Conservation (phyloP, 2,888 invertebrate species). For the Drosophila niveifrons region DNA sequence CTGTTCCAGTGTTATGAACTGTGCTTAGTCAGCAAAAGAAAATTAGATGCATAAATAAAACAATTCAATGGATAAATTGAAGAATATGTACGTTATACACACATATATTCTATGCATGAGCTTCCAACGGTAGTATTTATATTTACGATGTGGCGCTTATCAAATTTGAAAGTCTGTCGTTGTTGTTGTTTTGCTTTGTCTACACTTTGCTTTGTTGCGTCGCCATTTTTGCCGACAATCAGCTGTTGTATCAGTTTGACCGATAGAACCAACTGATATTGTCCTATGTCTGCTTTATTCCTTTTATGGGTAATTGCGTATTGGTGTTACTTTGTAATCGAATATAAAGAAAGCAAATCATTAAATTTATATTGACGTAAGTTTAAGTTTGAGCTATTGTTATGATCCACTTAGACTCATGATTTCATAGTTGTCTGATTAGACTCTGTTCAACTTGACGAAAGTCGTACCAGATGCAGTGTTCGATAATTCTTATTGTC, state of each 20-base stretch:
- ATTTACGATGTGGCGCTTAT: slow-evolving; percentile 33
- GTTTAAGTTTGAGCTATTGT: neutral
- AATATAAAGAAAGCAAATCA: neutral
- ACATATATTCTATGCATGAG: slow-evolving; percentile 1
- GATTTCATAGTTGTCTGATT: neutral
- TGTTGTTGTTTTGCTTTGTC: slow-evolving; percentile 35
- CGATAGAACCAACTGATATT: slow-evolving; percentile 41
- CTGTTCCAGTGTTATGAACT: slow-evolving; percentile 51
- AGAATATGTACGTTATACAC: slow-evolving; percentile 22
- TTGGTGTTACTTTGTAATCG: neutral
- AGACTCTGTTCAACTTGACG: neutral
- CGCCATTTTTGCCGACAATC: slow-evolving; percentile 56
- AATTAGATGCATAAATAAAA: slow-evolving; percentile 51
- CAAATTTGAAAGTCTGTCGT: slow-evolving; percentile 32
- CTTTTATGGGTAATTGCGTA: slow-evolving; percentile 39
- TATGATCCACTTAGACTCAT: neutral
- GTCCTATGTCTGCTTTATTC: neutral
- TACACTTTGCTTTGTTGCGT: slow-evolving; percentile 42
- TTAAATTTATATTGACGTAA: neutral
- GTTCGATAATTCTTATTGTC: neutral
- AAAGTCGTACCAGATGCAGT: neutral
- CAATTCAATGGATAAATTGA: slow-evolving; percentile 40
- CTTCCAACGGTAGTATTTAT: slow-evolving; percentile 18
- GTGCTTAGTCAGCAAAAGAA: slow-evolving; percentile 65
- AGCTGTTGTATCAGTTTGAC: slow-evolving; percentile 71